Evolutionary conservation across 2,797 vertebrate genomes (phyloP), one percentile per base, ranked within the genome.

Genomic region (Scleropages formosus): DNA sequence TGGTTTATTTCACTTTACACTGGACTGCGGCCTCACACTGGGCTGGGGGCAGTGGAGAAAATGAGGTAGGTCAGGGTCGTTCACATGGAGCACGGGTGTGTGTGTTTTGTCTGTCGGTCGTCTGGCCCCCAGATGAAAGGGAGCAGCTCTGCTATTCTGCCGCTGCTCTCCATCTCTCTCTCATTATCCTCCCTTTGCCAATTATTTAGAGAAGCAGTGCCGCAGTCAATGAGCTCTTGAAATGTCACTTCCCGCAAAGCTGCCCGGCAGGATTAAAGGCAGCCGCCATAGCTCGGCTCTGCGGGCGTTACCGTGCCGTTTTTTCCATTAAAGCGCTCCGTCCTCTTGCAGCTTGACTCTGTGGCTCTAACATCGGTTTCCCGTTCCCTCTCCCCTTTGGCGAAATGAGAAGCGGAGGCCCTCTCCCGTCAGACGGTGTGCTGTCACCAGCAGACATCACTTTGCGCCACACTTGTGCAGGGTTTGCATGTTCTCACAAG

Each of bases 161-260:
- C 67, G 31, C 13, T 46, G 72, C 76, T 79, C 75, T 76, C 27
- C 62, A 47, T 79, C 75, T 65, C 60, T 0, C 22, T 58, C 78
- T 73, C 20, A 12, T 77, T 72, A 82, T 74, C 73, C 59, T 59
- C 80, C 69, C 56, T 68, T 27, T 65, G 53, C 72, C 72, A 76
- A 59, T 66, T 82, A 82, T 78, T 79, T 73, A 86, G 72, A 44
- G 68, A 80, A 72, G 69, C 46, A 7, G 64, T 44, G 74, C 67
- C 69, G 49, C 75, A 67, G 13, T 76, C 51, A 80, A 69, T 75
- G 68, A 82, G 74, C 78, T 56, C 78, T n/a, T 69, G 71, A 79
- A 83, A 80, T 80, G 80, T 82, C 79, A 84, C 77, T 73, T 79
- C 51, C 75, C 73, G 75, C 81, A 77, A 70, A 78, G 80, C 76